Base-by-base conservation (phyloP, 2,797 vertebrate genomes). In the Miichthys miiuy region DNA sequence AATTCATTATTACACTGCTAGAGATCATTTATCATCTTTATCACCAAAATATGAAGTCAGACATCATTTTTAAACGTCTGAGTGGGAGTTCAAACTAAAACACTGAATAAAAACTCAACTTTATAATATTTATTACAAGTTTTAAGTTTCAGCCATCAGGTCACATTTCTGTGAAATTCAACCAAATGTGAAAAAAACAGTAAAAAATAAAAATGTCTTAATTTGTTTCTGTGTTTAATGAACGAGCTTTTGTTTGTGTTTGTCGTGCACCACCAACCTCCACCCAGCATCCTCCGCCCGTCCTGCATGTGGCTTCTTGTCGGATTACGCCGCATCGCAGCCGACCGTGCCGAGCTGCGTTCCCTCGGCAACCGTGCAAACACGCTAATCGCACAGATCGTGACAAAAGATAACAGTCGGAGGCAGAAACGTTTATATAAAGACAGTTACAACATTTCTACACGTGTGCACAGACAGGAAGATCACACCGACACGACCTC, bases 341-440 rank as follows among this genome's bases (percentile, higher is more conserved):
- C 75, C 84, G 80, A 85, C 73, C 64, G 41, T 80, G 81, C 72
- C 64, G 41, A 79, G 81, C 87, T 42, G 75, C 38, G 91, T 88
- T 92, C 4, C 89, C 88, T 0, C 79, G 74, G 91, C 89, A 92
- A 92, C 92, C 58, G 55, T 20, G 74, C 87, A 91, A 87, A 93
- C 90, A 92, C 42, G 79, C 81, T 77, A 84, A 90, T 79, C 70
- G 60, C 64, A 77, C 75, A 68, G 76, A 91, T 91, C 25, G 52
- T 10, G 80, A 90, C 71, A 76, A 73, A 55, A 89, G 82, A 84
- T 77, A 84, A 63, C 20, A 61, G 23, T 69, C 46, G 44, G 56
- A 72, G 69, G 77, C 65, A 78, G 65, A n/a, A 75, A 30, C 27
- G 44, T 89, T 88, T 86, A 75, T 69, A 52, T 66, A 73, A 82